Percentiles rank a stretch among this genome's conserved stretches.
These are phyloP conservation scores for Gymnarchus niloticus DNA, from an alignment of 2,113 vertebrate genomes.

Conservation along the genomic window DNA sequence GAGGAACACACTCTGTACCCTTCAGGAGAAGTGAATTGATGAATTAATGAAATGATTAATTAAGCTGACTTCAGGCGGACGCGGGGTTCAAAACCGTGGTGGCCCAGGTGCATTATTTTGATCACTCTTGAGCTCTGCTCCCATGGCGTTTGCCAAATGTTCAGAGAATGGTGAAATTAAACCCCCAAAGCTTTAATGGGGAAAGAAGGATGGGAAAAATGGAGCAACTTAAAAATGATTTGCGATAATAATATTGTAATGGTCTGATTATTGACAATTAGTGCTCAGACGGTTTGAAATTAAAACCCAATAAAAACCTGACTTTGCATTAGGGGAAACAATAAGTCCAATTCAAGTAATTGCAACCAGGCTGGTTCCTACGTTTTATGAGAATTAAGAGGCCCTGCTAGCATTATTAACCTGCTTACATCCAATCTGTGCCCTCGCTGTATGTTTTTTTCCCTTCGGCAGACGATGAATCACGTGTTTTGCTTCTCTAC, in stretches of 20 bases:
- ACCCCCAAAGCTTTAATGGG: not conserved
- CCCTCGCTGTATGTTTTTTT: too few species aligned
- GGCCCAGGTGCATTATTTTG: not conserved
- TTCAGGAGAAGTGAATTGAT: not conserved
- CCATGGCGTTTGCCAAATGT: not conserved
- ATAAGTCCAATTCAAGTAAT: not conserved
- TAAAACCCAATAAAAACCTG: conserved; percentile 10
- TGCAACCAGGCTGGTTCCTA: not conserved
- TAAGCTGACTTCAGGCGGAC: not conserved
- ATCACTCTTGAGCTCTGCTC: not conserved
- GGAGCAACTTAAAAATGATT: not conserved
- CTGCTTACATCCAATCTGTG: not conserved
- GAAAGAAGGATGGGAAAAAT: not conserved
- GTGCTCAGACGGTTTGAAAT: not conserved
- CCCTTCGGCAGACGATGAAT: not conserved
- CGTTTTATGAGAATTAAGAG: not conserved
- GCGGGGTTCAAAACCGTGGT: not conserved
- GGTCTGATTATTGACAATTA: not conserved
- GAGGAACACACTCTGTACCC: not conserved
- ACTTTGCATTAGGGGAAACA: conserved; percentile 7
- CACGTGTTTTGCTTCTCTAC: not conserved
- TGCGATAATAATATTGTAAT: not conserved
- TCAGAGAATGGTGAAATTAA: not conserved
- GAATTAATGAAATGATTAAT: not conserved
- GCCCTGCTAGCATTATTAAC: not conserved